Base-by-base conservation (phyloP, 2,113 vertebrate genomes). In the Nannobrachium achirus region DNA sequence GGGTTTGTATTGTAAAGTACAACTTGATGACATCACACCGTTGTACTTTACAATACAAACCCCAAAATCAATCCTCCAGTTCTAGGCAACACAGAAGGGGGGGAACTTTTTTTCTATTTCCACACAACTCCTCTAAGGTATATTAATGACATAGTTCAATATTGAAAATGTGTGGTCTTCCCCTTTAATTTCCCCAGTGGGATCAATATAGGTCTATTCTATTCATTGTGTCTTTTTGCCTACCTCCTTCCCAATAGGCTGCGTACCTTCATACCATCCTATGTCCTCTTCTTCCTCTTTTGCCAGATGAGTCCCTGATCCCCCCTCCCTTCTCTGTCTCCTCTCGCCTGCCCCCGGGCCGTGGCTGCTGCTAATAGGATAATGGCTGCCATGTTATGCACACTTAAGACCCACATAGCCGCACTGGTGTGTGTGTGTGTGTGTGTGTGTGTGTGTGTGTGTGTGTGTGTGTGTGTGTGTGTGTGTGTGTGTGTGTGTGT, bases 351-450 rank as follows among this genome's bases (percentile, higher is more conserved):
- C 81, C 88, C 75, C 14, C 69, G 69, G 86, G 90, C 82, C 70
- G 70, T 62, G 72, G 73, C 75, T 84, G 77, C 75, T 81, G 85
- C 80, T 92, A 92, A 93, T 92, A 83, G 83, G 87, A 90, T 93
- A 92, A 93, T 92, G 84, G 88, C 73, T 91, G 85, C 89, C 92
- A 92, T 91, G 87, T 89, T 92, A 89, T 90, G 80, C 83, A 87
- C 85, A 87, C 85, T 89, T 79, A 78, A 83, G 74, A 79, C 82
- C 82, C 79, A 83, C 78, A 88, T 73, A 76, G 86, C 59, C 82
- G 63, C 19, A 51, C 79, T 79, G 64, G 73, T 78, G 82, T 66
- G 52, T 66, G 69, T 71, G 67, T 3, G 38, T 69, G 58, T 44
- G 56, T 53, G 20, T 56, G 46, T 51, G 40, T 42, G 45, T 63